phyloP scores from a whole-genome alignment of 1,140 invertebrate genomes.

The Ylistrum balloti region DNA sequence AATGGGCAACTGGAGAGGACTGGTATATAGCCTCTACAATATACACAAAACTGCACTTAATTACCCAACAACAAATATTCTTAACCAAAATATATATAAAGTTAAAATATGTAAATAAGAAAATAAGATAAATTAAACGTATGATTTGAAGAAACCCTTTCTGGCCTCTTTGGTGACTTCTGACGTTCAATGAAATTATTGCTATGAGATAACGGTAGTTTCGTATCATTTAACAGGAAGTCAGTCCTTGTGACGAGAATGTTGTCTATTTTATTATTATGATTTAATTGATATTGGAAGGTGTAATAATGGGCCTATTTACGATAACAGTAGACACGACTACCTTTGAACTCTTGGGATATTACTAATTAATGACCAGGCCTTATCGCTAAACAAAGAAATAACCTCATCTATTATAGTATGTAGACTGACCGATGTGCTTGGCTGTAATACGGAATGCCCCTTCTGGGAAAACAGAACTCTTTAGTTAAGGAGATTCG shows the following conservation, averaged over 20 bases:
- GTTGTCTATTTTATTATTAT: constrained; percentile 36
- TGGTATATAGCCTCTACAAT: not conserved
- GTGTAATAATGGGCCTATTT: constrained; percentile 21
- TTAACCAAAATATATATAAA: too few species aligned
- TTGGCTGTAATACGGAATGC: not conserved
- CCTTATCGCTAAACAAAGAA: not conserved
- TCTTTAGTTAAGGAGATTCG: not conserved
- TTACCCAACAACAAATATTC: too few species aligned
- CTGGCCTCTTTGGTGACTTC: not conserved
- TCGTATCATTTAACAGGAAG: constrained; percentile 34
- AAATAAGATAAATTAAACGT: too few species aligned
- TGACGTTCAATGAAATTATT: not conserved
- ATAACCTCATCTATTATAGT: not conserved
- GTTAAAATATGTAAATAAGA: too few species aligned
- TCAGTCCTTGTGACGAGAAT: not conserved
- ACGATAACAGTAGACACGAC: not conserved
- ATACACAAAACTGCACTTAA: too few species aligned
- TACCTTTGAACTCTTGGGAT: not conserved
- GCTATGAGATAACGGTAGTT: not conserved
- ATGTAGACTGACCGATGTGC: constrained; percentile 30
- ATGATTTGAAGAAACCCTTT: not conserved
- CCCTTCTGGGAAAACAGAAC: not conserved
- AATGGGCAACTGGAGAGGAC: too few species aligned
- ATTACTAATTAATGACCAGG: constrained; percentile 21
- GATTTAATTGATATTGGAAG: constrained; percentile 6